Percentiles rank a stretch among this genome's conserved stretches.
Conservation (phyloP, 2,888 invertebrate species). For the Tiliacea citrago region DNA sequence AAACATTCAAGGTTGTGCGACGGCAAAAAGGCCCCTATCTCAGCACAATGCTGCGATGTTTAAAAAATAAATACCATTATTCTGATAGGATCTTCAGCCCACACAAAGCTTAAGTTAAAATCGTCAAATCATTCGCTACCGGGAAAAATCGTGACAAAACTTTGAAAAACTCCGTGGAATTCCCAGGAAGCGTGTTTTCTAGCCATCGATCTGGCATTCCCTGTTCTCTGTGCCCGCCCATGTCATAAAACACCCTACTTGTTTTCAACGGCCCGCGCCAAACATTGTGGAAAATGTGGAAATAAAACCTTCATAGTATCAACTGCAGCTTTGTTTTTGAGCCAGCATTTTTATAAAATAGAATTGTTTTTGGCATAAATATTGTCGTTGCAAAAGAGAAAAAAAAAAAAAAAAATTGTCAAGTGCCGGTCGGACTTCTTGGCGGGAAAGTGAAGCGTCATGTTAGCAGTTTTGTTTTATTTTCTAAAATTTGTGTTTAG, state of each 20-base stretch:
- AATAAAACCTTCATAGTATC: constrained; percentile 34
- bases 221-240: constrained; percentile 36
- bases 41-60: too few species aligned
- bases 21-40: too few species aligned
- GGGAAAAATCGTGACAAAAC: constrained; percentile 25
- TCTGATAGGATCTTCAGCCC: neutral
- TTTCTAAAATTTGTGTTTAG: too few species aligned
- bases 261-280: constrained; percentile 39
- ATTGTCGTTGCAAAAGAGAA: neutral
- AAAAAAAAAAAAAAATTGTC: too few species aligned
- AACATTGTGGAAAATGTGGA: constrained; percentile 15
- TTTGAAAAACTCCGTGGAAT: constrained; percentile 28
- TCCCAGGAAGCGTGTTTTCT: constrained; percentile 40
- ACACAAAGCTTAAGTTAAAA: neutral
- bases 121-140: neutral
- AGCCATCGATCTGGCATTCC: constrained; percentile 61
- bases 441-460: too few species aligned
- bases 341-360: constrained; percentile 24
- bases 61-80: too few species aligned
- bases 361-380: constrained; percentile 27
- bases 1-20: too few species aligned
- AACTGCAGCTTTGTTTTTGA: constrained; percentile 35
- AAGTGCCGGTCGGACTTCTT: too few species aligned
- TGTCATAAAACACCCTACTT: constrained; percentile 50
- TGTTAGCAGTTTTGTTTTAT: too few species aligned